Evolutionary conservation across 2,797 vertebrate species (phyloP).

Genomic region (Meriones psammophilus): DNA sequence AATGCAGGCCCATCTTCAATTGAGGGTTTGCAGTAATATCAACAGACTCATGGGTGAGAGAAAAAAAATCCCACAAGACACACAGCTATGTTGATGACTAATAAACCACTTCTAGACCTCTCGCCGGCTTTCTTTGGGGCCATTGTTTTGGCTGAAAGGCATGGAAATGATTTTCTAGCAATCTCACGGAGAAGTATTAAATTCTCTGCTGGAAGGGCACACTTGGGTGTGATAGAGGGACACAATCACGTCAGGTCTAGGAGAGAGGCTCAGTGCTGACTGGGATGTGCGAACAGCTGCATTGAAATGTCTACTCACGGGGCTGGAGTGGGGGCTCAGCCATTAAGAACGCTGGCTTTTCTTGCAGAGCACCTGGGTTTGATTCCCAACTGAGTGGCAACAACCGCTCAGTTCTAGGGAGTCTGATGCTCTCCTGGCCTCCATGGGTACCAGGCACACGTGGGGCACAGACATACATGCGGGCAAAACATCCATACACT

Average conservation of each 20-base stretch:
- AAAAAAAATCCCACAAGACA: background rate
- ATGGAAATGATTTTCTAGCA: background rate
- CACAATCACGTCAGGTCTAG: background rate
- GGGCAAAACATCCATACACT: background rate
- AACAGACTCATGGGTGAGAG: background rate
- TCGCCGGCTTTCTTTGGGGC: background rate
- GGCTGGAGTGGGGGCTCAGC: background rate
- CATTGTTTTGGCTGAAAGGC: background rate
- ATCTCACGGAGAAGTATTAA: background rate
- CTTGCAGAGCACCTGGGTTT: background rate
- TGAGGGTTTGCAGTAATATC: background rate
- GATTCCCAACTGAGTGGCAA: background rate
- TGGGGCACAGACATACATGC: background rate
- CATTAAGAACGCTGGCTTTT: no score
- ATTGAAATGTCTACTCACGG: background rate
- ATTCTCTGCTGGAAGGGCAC: background rate
- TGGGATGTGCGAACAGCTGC: background rate
- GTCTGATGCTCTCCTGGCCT: background rate
- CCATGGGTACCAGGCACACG: background rate
- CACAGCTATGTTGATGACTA: background rate
- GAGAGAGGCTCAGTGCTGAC: background rate
- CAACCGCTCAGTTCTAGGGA: background rate
- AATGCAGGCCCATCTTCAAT: background rate
- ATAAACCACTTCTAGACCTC: background rate
- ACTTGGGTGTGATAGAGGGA: background rate